Evolutionary conservation across 2,797 vertebrate species (phyloP).

Genomic region (Sebastes oblongus): DNA sequence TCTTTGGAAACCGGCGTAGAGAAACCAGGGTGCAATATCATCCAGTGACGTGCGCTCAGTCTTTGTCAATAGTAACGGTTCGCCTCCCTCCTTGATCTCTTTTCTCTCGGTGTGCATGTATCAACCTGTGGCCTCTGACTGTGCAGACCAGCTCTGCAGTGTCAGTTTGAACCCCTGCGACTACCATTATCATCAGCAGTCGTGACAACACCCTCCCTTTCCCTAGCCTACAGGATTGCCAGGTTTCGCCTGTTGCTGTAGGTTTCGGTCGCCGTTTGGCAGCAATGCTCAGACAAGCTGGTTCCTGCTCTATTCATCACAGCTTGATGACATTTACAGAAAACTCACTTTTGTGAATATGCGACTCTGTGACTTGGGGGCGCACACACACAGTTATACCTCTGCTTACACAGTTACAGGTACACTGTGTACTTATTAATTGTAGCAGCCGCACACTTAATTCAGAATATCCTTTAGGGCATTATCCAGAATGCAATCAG

Average conservation of each 20-base stretch:
- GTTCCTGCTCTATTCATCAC: constrained; percentile 80
- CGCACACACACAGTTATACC: not conserved
- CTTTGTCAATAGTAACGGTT: constrained; percentile 69
- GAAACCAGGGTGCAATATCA: constrained; percentile 11
- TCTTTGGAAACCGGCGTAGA: not conserved
- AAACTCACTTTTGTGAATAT: constrained; percentile 43
- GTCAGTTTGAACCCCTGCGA: constrained; percentile 75
- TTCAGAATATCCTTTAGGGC: constrained; percentile 5
- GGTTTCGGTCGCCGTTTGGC: constrained; percentile 84
- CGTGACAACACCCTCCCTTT: constrained; percentile 74
- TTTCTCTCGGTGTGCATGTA: constrained; percentile 61
- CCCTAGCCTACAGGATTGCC: constrained; percentile 73
- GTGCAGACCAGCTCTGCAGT: constrained; percentile 77
- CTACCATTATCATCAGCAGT: constrained; percentile 58
- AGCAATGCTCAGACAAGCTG: constrained; percentile 74
- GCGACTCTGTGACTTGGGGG: constrained; percentile 47
- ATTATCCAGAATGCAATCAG: constrained; percentile 22
- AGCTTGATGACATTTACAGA: constrained; percentile 63
- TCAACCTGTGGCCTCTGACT: constrained; percentile 76
- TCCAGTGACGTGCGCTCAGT: not conserved
- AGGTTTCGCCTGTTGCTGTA: constrained; percentile 84
- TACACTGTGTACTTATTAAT: not conserved
- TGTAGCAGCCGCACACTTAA: not conserved
- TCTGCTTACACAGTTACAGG: not conserved
- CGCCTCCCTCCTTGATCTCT: constrained; percentile 37